Evolutionary conservation across 1,140 invertebrate species (phyloP).

Genomic region (Hesperophylax magnus): DNA sequence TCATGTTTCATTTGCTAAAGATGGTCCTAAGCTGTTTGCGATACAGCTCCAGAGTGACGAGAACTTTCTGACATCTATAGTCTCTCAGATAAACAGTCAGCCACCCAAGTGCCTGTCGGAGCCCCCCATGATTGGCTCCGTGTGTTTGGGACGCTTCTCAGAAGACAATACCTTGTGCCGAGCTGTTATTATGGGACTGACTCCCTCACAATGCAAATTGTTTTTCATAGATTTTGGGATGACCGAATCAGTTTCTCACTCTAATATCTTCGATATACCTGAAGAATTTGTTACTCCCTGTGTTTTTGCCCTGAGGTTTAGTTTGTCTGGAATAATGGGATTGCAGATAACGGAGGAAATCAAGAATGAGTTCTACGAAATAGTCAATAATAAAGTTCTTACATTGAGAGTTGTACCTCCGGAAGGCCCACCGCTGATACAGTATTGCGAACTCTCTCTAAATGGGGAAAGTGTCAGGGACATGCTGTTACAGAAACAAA

Average conservation of each 20-base stretch:
- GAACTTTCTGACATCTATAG: constrained; percentile 74
- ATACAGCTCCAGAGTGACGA: constrained; percentile 76
- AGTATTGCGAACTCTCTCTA: constrained; percentile 78
- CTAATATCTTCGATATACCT: constrained; percentile 81
- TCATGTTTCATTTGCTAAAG: constrained; percentile 80
- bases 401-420: constrained; percentile 75
- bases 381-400: constrained; percentile 75
- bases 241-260: constrained; percentile 77
- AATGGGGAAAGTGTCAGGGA: constrained; percentile 73
- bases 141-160: constrained; percentile 79
- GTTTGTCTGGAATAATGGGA: constrained; percentile 77
- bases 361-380: constrained; percentile 78
- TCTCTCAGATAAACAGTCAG: constrained; percentile 76
- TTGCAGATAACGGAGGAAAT: constrained; percentile 76
- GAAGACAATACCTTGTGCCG: constrained; percentile 77
- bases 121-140: constrained; percentile 77
- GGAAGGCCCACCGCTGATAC: constrained; percentile 78
- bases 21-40: constrained; percentile 82
- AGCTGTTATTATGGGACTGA: constrained; percentile 80
- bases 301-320: constrained; percentile 81
- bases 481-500: constrained; percentile 67
- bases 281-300: constrained; percentile 77
- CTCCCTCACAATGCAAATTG: constrained; percentile 74
- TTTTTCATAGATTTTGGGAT: constrained; percentile 87
- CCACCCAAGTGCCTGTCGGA: constrained; percentile 74